Conservation (phyloP, 2,113 vertebrate genomes). For the Perognathus longimembris region DNA sequence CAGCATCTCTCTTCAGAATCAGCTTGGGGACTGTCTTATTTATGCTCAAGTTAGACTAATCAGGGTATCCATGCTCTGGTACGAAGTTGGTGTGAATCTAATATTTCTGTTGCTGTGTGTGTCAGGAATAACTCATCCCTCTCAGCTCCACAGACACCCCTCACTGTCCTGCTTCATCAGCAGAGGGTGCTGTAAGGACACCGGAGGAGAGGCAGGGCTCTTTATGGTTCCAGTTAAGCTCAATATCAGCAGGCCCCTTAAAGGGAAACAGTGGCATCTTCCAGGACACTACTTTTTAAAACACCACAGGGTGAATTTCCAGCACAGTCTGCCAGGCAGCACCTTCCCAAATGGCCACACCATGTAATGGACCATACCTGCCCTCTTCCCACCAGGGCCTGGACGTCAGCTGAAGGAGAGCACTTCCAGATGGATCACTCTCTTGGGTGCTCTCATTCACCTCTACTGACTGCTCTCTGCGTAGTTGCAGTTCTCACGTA, state of each 20-base stretch:
- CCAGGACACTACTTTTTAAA: neutral
- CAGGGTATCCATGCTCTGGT: no score
- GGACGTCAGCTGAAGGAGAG: fast-evolving
- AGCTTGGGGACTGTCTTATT: neutral
- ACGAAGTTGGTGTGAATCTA: neutral
- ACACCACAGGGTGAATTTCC: neutral
- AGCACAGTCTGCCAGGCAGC: no score
- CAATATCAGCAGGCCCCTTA: neutral
- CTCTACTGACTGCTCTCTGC: no score
- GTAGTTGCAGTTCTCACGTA: neutral
- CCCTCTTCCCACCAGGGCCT: neutral
- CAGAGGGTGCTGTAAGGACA: neutral
- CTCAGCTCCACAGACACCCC: neutral
- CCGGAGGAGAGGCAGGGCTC: neutral
- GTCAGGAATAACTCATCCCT: neutral
- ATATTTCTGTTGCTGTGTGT: neutral
- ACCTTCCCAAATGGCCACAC: neutral
- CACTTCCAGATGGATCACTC: neutral
- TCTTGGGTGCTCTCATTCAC: neutral
- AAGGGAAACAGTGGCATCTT: neutral
- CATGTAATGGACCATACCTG: no score
- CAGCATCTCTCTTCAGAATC: neutral
- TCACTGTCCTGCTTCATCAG: neutral
- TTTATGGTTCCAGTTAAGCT: neutral
- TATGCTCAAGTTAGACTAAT: neutral